Evolutionary conservation across 2,797 vertebrate species (phyloP).

Genomic region (Podarcis siculus): DNA sequence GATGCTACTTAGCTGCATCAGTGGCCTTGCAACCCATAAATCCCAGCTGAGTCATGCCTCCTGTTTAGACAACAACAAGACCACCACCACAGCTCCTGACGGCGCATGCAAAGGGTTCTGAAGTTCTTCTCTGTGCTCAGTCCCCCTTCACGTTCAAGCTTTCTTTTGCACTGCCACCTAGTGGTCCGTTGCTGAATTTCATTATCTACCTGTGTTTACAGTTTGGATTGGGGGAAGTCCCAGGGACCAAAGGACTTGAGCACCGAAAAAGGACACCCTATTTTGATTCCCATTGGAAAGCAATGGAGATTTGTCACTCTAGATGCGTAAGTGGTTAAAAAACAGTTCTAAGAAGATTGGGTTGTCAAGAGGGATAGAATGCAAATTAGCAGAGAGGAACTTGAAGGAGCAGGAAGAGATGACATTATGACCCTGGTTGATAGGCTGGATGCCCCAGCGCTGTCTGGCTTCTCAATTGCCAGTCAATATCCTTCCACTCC

Average conservation of each 20-base stretch:
- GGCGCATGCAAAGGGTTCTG: neutral
- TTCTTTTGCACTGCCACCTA: conserved; percentile 12
- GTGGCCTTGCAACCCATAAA: neutral
- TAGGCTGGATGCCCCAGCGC: neutral
- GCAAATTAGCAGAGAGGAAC: neutral
- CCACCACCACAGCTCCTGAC: rapidly evolving
- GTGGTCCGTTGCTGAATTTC: neutral
- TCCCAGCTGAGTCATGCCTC: neutral
- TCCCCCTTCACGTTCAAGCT: rapidly evolving
- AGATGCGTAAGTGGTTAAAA: neutral
- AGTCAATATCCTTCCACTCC: neutral
- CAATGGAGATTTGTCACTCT: neutral
- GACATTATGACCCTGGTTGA: neutral
- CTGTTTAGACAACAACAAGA: neutral
- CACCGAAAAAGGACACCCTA: neutral
- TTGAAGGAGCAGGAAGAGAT: neutral
- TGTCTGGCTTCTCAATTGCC: neutral
- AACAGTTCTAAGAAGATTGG: neutral
- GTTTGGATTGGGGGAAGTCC: neutral
- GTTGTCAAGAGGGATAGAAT: neutral
- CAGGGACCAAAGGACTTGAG: neutral
- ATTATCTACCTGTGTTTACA: neutral
- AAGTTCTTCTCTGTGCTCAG: neutral
- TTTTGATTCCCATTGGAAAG: neutral
- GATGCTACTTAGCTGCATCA: rapidly evolving